These are phyloP conservation scores for Ophioninae sp. DNA, from an alignment of 2,888 invertebrate genomes.

Conservation along the genomic window DNA sequence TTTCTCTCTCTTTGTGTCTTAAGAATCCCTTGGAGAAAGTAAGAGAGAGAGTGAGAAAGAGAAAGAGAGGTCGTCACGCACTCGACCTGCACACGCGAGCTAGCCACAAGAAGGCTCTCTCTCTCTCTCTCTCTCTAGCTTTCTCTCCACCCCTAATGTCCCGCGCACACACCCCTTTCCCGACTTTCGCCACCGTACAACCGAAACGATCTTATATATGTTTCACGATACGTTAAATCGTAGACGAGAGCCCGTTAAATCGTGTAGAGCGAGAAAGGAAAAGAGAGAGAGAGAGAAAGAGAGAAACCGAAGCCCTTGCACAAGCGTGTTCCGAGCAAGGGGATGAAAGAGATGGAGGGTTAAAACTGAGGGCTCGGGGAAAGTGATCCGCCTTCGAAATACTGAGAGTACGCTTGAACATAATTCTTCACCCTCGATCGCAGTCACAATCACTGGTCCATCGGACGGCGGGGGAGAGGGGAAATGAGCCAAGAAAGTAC, in stretches of 20 bases:
- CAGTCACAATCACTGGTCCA: no score
- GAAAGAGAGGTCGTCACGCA: slow-evolving; percentile 63
- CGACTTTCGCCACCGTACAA: slow-evolving; percentile 33
- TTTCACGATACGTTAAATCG: slow-evolving; percentile 46
- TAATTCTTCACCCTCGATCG: no score
- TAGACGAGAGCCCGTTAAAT: slow-evolving; percentile 27
- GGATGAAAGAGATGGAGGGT: background rate
- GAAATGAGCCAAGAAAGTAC: no score
- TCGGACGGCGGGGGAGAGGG: no score
- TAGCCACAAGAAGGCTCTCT: slow-evolving; percentile 46
- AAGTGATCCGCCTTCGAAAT: background rate
- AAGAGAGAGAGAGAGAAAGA: background rate
- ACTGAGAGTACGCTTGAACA: no score
- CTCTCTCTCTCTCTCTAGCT: slow-evolving; percentile 6
- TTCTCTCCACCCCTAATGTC: slow-evolving; percentile 6
- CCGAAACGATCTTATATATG: slow-evolving; percentile 8
- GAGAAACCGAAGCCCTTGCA: background rate
- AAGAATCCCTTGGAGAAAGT: background rate
- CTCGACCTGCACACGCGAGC: slow-evolving; percentile 62
- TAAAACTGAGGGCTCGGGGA: background rate
- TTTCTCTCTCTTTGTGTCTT: slow-evolving; percentile 19
- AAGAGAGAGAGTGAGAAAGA: slow-evolving; percentile 16
- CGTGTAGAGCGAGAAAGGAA: background rate
- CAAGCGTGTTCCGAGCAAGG: background rate
- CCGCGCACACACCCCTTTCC: slow-evolving; percentile 38